These are phyloP conservation scores for Rousettus leschenaultii DNA, from an alignment of 2,113 vertebrate species.

Conservation along the genomic window DNA sequence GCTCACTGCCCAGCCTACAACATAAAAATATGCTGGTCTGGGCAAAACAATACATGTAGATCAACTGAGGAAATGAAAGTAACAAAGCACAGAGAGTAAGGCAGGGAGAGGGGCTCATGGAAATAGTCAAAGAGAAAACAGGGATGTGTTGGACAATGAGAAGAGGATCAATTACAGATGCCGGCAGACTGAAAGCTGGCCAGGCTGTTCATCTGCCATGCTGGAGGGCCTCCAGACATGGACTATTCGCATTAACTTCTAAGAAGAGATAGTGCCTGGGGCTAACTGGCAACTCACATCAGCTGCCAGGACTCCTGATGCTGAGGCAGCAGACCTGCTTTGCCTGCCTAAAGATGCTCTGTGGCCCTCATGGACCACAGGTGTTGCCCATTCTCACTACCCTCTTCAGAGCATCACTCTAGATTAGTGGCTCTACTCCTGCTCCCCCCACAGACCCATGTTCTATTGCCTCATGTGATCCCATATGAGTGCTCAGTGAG, in stretches of 20 bases:
- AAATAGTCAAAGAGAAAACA: neutral
- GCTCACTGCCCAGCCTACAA: too few species aligned
- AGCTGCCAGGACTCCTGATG: neutral
- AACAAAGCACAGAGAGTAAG: neutral
- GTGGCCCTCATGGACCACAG: neutral
- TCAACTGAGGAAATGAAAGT: neutral
- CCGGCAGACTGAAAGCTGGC: neutral
- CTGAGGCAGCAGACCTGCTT: neutral
- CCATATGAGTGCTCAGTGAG: neutral
- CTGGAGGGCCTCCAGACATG: neutral
- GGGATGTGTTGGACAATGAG: neutral
- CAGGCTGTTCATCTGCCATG: neutral
- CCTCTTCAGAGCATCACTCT: neutral
- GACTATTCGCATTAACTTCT: neutral
- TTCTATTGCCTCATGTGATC: neutral
- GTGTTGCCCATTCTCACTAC: too few species aligned
- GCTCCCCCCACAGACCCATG: neutral
- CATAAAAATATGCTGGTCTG: neutral
- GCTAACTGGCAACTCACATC: neutral
- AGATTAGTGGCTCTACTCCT: neutral
- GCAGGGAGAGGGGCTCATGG: neutral
- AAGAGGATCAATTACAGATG: neutral
- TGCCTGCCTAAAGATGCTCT: neutral
- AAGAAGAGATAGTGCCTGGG: neutral
- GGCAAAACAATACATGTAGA: neutral